Evolutionary conservation across 2,888 invertebrate genomes (phyloP).

Genomic region (Diarsia dahlii): DNA sequence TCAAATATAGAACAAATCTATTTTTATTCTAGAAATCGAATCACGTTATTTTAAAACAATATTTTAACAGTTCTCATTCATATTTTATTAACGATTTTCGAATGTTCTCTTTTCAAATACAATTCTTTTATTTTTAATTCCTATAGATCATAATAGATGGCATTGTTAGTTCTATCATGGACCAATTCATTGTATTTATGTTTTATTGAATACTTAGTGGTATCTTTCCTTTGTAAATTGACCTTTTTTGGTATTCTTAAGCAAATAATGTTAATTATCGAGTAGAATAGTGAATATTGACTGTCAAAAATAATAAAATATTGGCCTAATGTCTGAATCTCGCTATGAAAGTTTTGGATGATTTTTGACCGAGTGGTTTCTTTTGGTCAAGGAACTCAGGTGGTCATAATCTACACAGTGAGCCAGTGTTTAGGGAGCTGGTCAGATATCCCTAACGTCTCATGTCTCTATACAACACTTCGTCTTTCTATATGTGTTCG

Average conservation of each 20-base stretch:
- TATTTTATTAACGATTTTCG: neutral
- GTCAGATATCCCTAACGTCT: conserved; percentile 74
- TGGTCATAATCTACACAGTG: conserved; percentile 86
- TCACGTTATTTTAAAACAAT: conserved; percentile 5
- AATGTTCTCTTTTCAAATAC: conserved; percentile 16
- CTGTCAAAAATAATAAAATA: conserved; percentile 4
- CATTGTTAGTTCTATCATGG: conserved; percentile 23
- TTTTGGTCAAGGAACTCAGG: conserved; percentile 49
- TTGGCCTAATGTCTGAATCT: conserved; percentile 70
- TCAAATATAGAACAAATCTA: conserved; percentile 20
- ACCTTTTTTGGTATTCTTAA: no score
- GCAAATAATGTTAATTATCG: neutral
- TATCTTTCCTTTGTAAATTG: fast-evolving
- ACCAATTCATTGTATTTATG: neutral
- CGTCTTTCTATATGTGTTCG: conserved; percentile 82
- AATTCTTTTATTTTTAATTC: neutral
- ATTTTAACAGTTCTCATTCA: no score
- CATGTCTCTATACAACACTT: conserved; percentile 79
- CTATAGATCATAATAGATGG: conserved; percentile 55
- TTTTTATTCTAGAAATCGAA: conserved; percentile 20
- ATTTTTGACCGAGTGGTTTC: conserved; percentile 28
- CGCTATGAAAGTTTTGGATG: conserved; percentile 71
- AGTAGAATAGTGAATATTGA: neutral
- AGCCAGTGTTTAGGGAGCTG: conserved; percentile 83
- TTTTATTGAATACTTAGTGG: neutral